Percentiles rank a stretch among this genome's conserved stretches.
phyloP scores from a whole-genome alignment of 2,797 vertebrate genomes.

The Xenops minutus region DNA sequence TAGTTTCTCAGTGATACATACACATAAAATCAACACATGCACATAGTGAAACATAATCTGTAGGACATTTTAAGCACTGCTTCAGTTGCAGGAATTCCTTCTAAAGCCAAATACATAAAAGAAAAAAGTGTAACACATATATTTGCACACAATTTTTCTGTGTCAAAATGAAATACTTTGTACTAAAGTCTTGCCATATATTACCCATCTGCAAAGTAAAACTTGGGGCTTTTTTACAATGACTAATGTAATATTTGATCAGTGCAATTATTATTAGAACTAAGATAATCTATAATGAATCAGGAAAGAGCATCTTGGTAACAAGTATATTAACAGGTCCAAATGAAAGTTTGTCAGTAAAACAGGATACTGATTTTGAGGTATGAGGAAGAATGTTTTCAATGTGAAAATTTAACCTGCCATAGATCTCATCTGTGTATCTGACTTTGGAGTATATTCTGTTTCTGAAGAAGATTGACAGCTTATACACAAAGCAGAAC shows the following conservation, averaged over 20 bases:
- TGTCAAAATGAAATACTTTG: neutral
- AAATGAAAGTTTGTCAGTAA: neutral
- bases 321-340: neutral
- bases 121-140: neutral
- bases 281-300: neutral
- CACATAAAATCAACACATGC: neutral
- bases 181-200: neutral
- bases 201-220: neutral
- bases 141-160: neutral
- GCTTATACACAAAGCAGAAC: neutral
- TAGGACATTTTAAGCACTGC: neutral
- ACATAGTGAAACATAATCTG: neutral
- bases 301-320: neutral
- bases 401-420: neutral
- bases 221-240: neutral
- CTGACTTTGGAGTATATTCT: neutral
- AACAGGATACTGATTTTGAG: neutral
- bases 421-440: accelerated
- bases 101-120: neutral
- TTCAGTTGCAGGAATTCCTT: neutral
- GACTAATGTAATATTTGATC: neutral
- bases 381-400: neutral
- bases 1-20: neutral
- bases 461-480: neutral
- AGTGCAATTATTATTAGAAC: neutral